Evolutionary conservation across 2,113 vertebrate genomes (phyloP), one percentile per base, ranked within the genome.

Genomic region (Orientallactaga bullata): DNA sequence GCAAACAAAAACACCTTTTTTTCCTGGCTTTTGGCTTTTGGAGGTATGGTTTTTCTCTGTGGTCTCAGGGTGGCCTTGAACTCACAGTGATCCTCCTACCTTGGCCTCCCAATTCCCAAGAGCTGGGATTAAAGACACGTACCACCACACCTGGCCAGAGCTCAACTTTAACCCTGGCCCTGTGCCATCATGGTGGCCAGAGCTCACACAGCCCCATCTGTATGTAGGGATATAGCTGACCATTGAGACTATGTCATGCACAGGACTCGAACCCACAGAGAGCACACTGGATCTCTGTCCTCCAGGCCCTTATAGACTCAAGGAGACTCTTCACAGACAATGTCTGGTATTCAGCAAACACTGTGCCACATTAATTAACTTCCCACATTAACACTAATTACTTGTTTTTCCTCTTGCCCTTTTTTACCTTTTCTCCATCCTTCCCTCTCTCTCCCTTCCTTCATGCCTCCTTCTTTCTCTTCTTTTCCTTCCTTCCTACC

Each of bases 171-270:
- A 1, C 21, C 11, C 51, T 0, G 0, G 2, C 21, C 9, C 51
- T 0, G 1, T 3, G 20, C 26, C 1, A 0, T 3, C 24, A 66
- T 10, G 39, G 11, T 1, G 35, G 85, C 30, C 66, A 9, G 61
- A 18, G 15, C 26, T 35, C 23, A 47, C 79, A 37, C 26, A 20
- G 8, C 47, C 72, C 74, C 39, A 2, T 51, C 37, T 63, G 0
- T 20, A 42, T 6, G 17, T 0, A 20, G 65, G 5, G 0, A 2
- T 4, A 10, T 3, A 0, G n/a, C 77, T 68, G 11, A 2, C 42
- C n/a, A 5, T 0, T 68, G 76, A 80, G 20, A 35, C n/a, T 39
- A 6, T 5, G 3, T 2, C 2, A 13, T 8, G 26, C 1, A 3
- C 28, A 5, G 79, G 35, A 55, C 37, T 11, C 26, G 37, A 23